Conservation (phyloP, 2,888 invertebrate species). For the Fragum whitleyi region DNA sequence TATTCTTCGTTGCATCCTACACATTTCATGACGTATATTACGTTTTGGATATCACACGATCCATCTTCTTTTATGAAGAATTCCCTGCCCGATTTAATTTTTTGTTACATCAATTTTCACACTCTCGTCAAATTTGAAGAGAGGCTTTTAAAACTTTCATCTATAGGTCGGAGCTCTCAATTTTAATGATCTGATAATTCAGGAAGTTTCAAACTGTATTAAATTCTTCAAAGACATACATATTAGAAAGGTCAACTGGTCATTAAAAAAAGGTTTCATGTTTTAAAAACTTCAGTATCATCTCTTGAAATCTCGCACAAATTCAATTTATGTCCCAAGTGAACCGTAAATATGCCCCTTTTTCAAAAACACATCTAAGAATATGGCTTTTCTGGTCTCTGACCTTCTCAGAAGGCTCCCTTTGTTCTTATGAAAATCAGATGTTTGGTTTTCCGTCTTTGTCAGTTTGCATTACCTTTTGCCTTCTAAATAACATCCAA, state of each 20-base stretch:
- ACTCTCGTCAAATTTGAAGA: no score
- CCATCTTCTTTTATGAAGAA: no score
- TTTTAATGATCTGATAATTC: no score
- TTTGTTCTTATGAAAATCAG: not conserved
- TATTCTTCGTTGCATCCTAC: no score
- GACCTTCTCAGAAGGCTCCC: slow-evolving; percentile 7
- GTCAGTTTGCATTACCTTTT: not conserved
- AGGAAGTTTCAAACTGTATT: no score
- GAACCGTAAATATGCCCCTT: slow-evolving; percentile 10
- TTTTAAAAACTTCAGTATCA: slow-evolving; percentile 1
- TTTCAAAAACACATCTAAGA: slow-evolving; percentile 26
- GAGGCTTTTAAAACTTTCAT: no score
- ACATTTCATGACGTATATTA: no score
- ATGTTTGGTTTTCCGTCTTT: not conserved
- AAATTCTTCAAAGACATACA: not conserved
- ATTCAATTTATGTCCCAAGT: slow-evolving; percentile 19
- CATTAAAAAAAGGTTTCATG: slow-evolving; percentile 8
- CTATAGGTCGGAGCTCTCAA: no score
- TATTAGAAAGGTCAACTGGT: not conserved
- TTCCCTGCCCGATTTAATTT: no score
- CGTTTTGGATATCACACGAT: no score
- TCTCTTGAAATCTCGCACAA: slow-evolving; percentile 25
- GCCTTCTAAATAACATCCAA: no score
- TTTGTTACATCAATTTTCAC: no score
- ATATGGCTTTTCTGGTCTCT: slow-evolving; percentile 22